Conservation (phyloP, 2,888 invertebrate species). For the Pseudeuparius sepicola region DNA sequence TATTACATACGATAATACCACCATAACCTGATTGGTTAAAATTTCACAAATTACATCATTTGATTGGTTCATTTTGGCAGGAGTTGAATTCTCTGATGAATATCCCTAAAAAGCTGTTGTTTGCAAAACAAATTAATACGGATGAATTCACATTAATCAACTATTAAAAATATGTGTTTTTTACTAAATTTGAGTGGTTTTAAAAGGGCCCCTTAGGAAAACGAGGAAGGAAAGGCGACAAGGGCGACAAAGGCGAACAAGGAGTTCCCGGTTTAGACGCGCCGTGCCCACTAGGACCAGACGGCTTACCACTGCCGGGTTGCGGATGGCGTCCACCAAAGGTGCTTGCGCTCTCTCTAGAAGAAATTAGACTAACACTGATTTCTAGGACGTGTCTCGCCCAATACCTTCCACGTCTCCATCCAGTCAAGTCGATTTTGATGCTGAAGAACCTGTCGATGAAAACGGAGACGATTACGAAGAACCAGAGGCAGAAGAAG, state of each 20-base stretch:
- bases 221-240: slow-evolving; percentile 84
- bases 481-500: slow-evolving; percentile 42
- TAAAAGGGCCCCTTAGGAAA: slow-evolving; percentile 77
- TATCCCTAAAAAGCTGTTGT: no score
- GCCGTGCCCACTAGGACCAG: slow-evolving; percentile 93
- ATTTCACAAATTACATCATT: no score
- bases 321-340: slow-evolving; percentile 89
- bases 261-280: slow-evolving; percentile 97
- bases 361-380: neutral
- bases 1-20: no score
- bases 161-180: no score
- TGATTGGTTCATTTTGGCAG: no score
- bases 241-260: slow-evolving; percentile 89
- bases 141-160: no score
- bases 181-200: no score
- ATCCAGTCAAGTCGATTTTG: slow-evolving; percentile 37
- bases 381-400: slow-evolving; percentile 30
- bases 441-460: slow-evolving; percentile 42
- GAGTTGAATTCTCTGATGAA: no score
- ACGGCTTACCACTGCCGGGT: slow-evolving; percentile 91
- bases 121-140: no score
- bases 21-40: no score
- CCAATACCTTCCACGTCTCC: slow-evolving; percentile 33
- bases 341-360: slow-evolving; percentile 42
- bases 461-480: slow-evolving; percentile 47